A percentile compares a stretch with the other conserved stretches of the same genome.
Evolutionary conservation across 1,140 invertebrate species (phyloP).

Genomic region (Trypoxylus dichotomus): DNA sequence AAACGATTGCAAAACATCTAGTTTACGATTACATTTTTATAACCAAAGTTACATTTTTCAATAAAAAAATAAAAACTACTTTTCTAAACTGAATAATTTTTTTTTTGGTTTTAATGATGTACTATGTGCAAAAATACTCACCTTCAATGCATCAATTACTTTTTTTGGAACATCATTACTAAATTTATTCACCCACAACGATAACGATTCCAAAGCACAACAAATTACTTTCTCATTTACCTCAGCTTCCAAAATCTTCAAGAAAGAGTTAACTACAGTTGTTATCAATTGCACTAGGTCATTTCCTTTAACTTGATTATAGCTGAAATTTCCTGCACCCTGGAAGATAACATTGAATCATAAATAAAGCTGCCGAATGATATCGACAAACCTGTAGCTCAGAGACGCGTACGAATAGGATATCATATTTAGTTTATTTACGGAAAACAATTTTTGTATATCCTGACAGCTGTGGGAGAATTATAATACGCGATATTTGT

Average conservation of each 20-base stretch:
- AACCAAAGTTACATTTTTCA: too few relatives aligned
- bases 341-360: conserved; percentile 47
- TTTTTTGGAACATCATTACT: conserved; percentile 67
- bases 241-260: conserved; percentile 83
- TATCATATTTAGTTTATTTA: too few relatives aligned
- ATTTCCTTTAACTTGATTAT: conserved; percentile 67
- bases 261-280: conserved; percentile 67
- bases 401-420: too few relatives aligned
- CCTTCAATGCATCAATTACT: conserved; percentile 76
- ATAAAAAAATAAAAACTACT: too few relatives aligned
- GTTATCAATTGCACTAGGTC: conserved; percentile 64
- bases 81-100: too few relatives aligned
- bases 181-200: conserved; percentile 76
- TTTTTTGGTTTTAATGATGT: too few relatives aligned
- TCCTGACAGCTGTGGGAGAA: not conserved
- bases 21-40: not conserved
- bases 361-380: not conserved
- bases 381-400: too few relatives aligned
- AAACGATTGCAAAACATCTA: not conserved
- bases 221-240: conserved; percentile 90
- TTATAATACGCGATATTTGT: too few relatives aligned
- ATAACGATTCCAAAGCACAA: conserved; percentile 77
- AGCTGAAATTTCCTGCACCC: conserved; percentile 80
- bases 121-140: too few relatives aligned
- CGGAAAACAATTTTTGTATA: not conserved